phyloP scores from a whole-genome alignment of 1,140 invertebrate species.

The Scaptomyza pallida region DNA sequence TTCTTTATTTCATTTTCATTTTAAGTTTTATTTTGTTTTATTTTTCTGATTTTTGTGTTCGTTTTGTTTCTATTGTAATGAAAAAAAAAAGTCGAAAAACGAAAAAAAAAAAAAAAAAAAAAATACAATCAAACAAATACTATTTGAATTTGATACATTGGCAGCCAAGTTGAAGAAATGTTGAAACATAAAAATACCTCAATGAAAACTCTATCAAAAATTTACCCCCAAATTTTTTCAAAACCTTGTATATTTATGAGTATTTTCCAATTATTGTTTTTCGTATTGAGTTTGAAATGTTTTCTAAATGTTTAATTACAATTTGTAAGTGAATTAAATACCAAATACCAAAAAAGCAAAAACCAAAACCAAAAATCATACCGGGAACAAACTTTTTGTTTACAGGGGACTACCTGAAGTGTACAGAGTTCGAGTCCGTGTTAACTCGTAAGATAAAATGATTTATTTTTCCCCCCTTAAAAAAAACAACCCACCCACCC shows the following conservation, averaged over 20 bases:
- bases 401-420: conserved; percentile 90
- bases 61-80: conserved; percentile 34
- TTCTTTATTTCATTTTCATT: neutral
- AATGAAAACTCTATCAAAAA: conserved; percentile 13
- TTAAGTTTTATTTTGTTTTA: conserved; percentile 10
- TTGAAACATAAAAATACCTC: conserved; percentile 3
- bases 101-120: conserved; percentile 26
- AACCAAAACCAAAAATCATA: conserved; percentile 80
- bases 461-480: conserved; percentile 70
- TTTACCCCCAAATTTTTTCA: conserved; percentile 15
- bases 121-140: conserved; percentile 19
- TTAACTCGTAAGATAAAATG: conserved; percentile 88
- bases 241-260: conserved; percentile 3
- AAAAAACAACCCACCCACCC: conserved; percentile 46
- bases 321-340: conserved; percentile 21
- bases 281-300: conserved; percentile 33
- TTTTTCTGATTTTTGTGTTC: conserved; percentile 28
- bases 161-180: conserved; percentile 52
- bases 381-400: conserved; percentile 87
- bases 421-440: conserved; percentile 90
- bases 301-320: conserved; percentile 12
- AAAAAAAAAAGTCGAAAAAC: conserved; percentile 46
- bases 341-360: conserved; percentile 47
- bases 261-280: conserved; percentile 39
- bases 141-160: conserved; percentile 54